Conservation (phyloP, 1,140 invertebrate genomes). For the Zaprionus lachaisei region DNA sequence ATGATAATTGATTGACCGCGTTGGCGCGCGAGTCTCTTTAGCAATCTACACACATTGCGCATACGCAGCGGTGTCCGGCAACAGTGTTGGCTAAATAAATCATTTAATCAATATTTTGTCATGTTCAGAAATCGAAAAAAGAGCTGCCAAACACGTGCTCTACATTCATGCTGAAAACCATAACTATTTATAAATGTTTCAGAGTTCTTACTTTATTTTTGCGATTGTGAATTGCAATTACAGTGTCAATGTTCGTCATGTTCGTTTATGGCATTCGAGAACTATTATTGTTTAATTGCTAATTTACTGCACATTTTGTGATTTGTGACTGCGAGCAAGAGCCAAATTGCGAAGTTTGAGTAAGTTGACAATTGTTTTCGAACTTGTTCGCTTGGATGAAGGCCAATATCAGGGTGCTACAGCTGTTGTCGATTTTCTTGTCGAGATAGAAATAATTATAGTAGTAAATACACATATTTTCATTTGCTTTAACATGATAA, state of each 20-base stretch:
- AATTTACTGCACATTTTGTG: slow-evolving; percentile 69
- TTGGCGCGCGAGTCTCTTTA: slow-evolving; percentile 39
- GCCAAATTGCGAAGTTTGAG: neutral
- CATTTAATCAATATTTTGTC: slow-evolving; percentile 82
- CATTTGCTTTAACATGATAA: neutral
- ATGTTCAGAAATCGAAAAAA: slow-evolving; percentile 62
- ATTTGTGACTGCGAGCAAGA: slow-evolving; percentile 45
- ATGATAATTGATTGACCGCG: slow-evolving; percentile 70
- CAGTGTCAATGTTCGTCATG: slow-evolving; percentile 61
- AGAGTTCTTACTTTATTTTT: slow-evolving; percentile 18
- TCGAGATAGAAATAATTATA: neutral
- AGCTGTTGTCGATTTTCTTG: neutral
- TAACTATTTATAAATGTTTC: slow-evolving; percentile 24
- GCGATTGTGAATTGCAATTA: slow-evolving; percentile 63
- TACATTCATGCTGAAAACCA: slow-evolving; percentile 48
- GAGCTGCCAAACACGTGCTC: slow-evolving; percentile 71
- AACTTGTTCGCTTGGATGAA: slow-evolving; percentile 8
- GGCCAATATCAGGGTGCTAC: slow-evolving; percentile 33
- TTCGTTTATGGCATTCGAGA: slow-evolving; percentile 49
- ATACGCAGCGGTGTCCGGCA: slow-evolving; percentile 67
- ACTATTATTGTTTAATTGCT: slow-evolving; percentile 79
- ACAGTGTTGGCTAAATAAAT: slow-evolving; percentile 56
- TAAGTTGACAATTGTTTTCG: neutral
- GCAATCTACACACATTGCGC: slow-evolving; percentile 51
- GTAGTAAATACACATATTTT: neutral